A percentile compares a stretch with the other conserved stretches of the same genome.
These are phyloP conservation scores for Deilephila porcellus DNA, from an alignment of 2,888 invertebrate genomes.

Conservation along the genomic window DNA sequence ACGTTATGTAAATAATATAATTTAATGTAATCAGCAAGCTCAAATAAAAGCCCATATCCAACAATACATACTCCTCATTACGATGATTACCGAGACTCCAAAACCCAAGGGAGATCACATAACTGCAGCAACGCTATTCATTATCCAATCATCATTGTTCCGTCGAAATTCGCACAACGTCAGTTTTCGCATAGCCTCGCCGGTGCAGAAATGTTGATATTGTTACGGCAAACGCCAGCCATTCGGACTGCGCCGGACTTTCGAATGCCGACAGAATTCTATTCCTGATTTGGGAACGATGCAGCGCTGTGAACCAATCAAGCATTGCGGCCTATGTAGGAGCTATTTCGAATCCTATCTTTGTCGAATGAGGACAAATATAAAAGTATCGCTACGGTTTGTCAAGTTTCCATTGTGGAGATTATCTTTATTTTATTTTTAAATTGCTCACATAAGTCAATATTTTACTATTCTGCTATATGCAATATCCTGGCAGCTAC, in stretches of 20 bases:
- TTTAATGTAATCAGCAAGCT: not conserved
- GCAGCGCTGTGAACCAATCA: not conserved
- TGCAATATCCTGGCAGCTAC: too few species aligned
- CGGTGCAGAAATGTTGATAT: slow-evolving; percentile 21
- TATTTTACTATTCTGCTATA: too few species aligned
- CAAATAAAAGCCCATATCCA: not conserved
- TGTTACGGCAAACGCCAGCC: slow-evolving; percentile 21
- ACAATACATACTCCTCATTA: not conserved
- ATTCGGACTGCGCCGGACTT: slow-evolving; percentile 12
- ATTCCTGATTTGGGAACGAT: not conserved
- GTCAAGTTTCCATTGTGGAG: too few species aligned
- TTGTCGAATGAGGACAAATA: not conserved
- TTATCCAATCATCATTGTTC: slow-evolving; percentile 20
- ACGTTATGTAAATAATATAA: too few species aligned
- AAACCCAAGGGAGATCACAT: not conserved
- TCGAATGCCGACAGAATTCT: slow-evolving; percentile 12
- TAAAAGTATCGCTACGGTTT: not conserved
- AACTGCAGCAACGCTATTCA: not conserved
- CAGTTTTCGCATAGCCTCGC: slow-evolving; percentile 12
- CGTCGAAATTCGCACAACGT: slow-evolving; percentile 5
- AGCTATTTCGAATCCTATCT: not conserved
- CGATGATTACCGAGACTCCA: not conserved
- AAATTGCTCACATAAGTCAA: too few species aligned
- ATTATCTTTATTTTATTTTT: too few species aligned
- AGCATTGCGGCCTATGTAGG: not conserved